Evolutionary conservation across 2,797 vertebrate genomes (phyloP), one percentile per base, ranked within the genome.

Genomic region (Sebastes oblongus): DNA sequence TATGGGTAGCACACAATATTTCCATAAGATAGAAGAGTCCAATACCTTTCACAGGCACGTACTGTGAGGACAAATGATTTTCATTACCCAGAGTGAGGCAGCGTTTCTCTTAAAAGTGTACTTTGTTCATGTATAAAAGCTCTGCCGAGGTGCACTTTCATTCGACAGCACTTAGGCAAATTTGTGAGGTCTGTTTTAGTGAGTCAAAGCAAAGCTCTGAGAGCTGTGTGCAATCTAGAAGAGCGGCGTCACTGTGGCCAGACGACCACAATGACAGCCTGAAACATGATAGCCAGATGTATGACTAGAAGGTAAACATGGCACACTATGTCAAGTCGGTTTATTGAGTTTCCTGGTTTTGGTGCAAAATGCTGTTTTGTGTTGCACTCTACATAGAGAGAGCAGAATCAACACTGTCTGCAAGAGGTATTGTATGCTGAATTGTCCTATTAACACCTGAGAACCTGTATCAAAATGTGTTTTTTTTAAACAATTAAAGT

Each of bases 231-330:
- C 50, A 81, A 8, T 56, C 62, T 46, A 66, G 39, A 75, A 84
- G 30, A 68, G 82, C 84, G 65, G 73, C 30, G 80, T 93, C 92
- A 92, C 59, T 14, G 86, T 85, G 89, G 84, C 81, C 12, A 58
- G n/a, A 29, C 6, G 8, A 75, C 91, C 88, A 84, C 89, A 87
- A 75, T 89, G 89, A 91, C 86, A 30, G 42, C 3, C 50, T 72
- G 54, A 84, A 88, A 88, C 52, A 66, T 22, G 32, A 84, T 65
- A 81, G 64, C 22, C 75, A 77, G 56, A 68, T 73, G 42, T 61
- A 59, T 2, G 4, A 68, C 36, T 76, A 77, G 74, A 85, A 69
- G 32, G 79, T 86, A 89, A 91, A 92, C 83, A 85, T 8, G 11
- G n/a, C 11, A 68, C 66, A 75, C 66, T 56, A n/a, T 64, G 60